Percentiles rank a stretch among this genome's conserved stretches.
Evolutionary conservation across 2,797 vertebrate species (phyloP).

Genomic region (Melanotaenia maccullochi): DNA sequence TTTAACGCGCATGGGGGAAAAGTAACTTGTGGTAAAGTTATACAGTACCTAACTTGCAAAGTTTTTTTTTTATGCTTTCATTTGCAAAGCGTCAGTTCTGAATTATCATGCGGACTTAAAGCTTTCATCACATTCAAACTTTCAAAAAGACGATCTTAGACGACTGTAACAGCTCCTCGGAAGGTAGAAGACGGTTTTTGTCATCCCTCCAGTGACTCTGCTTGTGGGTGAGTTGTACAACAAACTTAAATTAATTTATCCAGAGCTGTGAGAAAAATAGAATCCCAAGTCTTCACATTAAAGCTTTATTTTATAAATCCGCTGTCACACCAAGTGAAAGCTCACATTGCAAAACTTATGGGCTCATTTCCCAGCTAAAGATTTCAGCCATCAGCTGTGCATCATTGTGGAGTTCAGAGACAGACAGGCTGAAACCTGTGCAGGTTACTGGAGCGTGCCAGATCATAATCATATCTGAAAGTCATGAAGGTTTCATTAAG

Average conservation of each 20-base stretch:
- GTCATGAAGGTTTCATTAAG: not conserved
- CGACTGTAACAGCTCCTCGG: not conserved
- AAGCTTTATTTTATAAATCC: not conserved
- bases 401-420: no score
- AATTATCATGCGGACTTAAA: not conserved
- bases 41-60: no score
- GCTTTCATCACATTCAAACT: slow-evolving; percentile 15
- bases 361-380: not conserved
- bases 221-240: slow-evolving; percentile 50
- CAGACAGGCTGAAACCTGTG: not conserved
- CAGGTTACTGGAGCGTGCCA: not conserved
- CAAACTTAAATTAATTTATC: not conserved
- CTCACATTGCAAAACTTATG: not conserved
- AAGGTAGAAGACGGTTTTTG: not conserved
- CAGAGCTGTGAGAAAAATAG: no score
- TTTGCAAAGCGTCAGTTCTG: slow-evolving; percentile 1
- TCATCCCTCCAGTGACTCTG: slow-evolving; percentile 12
- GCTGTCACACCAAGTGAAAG: not conserved
- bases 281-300: not conserved
- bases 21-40: not conserved
- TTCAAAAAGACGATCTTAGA: slow-evolving; percentile 5
- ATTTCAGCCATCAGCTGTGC: not conserved
- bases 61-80: not conserved
- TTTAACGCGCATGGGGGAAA: slow-evolving; percentile 1
- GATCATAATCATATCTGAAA: not conserved